Evolutionary conservation across 2,888 invertebrate species (phyloP).

Genomic region (Sminthurides aquaticus): DNA sequence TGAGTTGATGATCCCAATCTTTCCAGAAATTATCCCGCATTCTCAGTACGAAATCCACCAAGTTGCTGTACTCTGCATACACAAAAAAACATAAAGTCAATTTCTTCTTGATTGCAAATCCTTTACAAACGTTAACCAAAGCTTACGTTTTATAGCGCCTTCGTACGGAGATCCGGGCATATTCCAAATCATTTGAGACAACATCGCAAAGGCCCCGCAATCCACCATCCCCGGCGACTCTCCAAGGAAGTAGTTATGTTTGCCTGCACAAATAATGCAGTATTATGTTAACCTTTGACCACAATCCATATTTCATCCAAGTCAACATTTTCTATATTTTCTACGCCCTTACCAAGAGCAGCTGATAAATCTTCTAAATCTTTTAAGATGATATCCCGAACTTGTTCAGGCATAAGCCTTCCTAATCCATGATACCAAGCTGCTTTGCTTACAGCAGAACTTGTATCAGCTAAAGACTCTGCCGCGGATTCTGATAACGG

Average conservation of each 20-base stretch:
- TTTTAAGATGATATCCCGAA: slow-evolving; percentile 28
- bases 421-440: slow-evolving; percentile 39
- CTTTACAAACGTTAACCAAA: neutral
- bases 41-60: slow-evolving; percentile 32
- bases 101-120: too few relatives aligned
- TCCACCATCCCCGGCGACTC: slow-evolving; percentile 44
- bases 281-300: neutral
- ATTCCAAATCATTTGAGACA: slow-evolving; percentile 47
- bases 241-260: slow-evolving; percentile 39
- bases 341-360: slow-evolving; percentile 33
- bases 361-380: slow-evolving; percentile 37
- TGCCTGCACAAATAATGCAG: slow-evolving; percentile 28
- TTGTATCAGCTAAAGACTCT: slow-evolving; percentile 22
- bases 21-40: slow-evolving; percentile 39
- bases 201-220: slow-evolving; percentile 48
- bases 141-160: slow-evolving; percentile 36
- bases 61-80: slow-evolving; percentile 27
- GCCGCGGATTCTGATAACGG: slow-evolving; percentile 18
- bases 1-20: slow-evolving; percentile 34
- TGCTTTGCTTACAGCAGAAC: slow-evolving; percentile 24
- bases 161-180: slow-evolving; percentile 44
- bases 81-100: neutral
- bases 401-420: slow-evolving; percentile 25
- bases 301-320: too few relatives aligned
- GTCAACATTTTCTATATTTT: too few relatives aligned